Evolutionary conservation across 2,888 invertebrate genomes (phyloP), one percentile per base, ranked within the genome.

Genomic region (Branchellion lobata): DNA sequence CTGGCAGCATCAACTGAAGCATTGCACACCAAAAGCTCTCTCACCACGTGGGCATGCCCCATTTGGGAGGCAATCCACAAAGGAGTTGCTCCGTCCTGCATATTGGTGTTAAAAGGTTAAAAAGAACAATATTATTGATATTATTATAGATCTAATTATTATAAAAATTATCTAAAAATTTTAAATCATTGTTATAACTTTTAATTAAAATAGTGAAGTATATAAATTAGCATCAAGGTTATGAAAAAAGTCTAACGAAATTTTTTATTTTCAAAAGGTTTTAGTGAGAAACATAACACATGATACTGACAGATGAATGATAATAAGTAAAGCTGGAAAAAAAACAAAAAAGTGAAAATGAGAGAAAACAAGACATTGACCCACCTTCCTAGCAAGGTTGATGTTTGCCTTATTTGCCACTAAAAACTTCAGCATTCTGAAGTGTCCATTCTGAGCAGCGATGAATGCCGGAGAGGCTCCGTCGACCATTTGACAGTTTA

Each of bases 1-100:
- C 94, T 90, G 34, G 92, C 90, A 1, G 92, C 90, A 89, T 95
- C 94, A n/a, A 94, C 92, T 84, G 90, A 89, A 53, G 94, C 94
- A 69, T 94, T 94, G 83, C 91, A 91, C 85, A 91, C 91, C 82
- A 95, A 89, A 84, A 96, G 90, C 85, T 92, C 90, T 82, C 92
- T 90, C 80, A 92, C 94, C 72, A 93, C 92, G 85, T 91, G 91
- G 86, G 92, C 91, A 89, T 95, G 94, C 0, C 95, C 96, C 93
- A 95, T 95, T 91, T 96, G 96, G 82, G 94, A 92, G 57, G 95
- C 93, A 85, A 96, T 96, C 95, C 95, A 96, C 83, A 96, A 90
- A 81, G 96, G 92, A 72, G 94, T 93, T 29, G 89, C 88, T 72
- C 88, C 87, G 83, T 89, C 89, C 88, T 89, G 33, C n/a, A 29